phyloP scores from a whole-genome alignment of 2,113 vertebrate genomes.

The Laticauda laticaudata region DNA sequence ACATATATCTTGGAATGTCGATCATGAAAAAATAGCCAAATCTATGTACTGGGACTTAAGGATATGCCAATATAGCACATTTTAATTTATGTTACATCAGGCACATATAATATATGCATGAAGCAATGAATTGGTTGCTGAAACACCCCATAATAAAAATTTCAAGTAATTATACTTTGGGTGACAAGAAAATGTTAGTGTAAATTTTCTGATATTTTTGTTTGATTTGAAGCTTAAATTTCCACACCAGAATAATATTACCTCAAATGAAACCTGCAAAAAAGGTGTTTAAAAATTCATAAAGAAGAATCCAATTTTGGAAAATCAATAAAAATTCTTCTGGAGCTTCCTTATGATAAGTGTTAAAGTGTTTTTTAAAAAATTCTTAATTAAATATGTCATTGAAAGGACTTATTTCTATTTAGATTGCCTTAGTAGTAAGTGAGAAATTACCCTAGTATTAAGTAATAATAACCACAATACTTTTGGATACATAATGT shows the following conservation, averaged over 20 bases:
- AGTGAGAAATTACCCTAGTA: neutral
- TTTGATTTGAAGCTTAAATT: neutral
- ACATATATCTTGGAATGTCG: neutral
- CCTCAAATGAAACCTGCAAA: neutral
- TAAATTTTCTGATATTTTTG: neutral
- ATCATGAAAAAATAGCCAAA: neutral
- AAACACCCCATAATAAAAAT: conserved; percentile 54
- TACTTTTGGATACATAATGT: neutral
- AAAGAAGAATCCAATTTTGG: neutral
- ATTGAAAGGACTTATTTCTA: neutral
- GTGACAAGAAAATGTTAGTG: neutral
- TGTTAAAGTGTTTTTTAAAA: neutral
- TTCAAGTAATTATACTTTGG: conserved; percentile 46
- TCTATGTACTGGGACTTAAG: neutral
- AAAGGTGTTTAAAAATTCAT: neutral
- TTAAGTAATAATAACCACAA: neutral
- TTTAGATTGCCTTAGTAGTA: neutral
- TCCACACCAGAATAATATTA: neutral
- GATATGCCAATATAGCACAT: neutral
- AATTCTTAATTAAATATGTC: neutral
- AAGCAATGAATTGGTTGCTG: conserved; percentile 41
- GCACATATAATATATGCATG: conserved; percentile 41
- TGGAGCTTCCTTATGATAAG: neutral
- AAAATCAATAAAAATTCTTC: neutral
- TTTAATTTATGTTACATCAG: conserved; percentile 31